Percentiles rank a stretch among this genome's conserved stretches.
phyloP scores from a whole-genome alignment of 2,888 invertebrate species.

The Hirtodrosophila trivittata region DNA sequence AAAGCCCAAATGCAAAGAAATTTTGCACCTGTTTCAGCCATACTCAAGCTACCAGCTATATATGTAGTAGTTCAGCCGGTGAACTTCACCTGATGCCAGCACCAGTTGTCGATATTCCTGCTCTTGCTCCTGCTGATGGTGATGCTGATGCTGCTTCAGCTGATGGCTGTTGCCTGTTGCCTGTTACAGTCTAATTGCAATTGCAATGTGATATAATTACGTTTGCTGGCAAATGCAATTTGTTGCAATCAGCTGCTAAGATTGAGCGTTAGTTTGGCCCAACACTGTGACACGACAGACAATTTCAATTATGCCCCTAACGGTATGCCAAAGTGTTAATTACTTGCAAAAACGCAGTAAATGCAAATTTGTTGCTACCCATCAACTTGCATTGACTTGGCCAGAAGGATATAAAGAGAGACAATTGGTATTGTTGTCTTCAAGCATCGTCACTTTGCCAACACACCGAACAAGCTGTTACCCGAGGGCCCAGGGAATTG shows the following conservation, averaged over 20 bases:
- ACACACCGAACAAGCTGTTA: constrained; percentile 38
- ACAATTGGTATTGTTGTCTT: constrained; percentile 34
- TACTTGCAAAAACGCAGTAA: constrained; percentile 11
- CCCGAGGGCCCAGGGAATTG: constrained; percentile 14
- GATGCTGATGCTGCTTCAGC: background rate
- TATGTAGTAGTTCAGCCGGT: too few species aligned
- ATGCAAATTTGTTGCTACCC: constrained; percentile 3
- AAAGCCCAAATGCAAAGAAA: constrained; percentile 30
- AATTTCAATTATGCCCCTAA: constrained; percentile 31
- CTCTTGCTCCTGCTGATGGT: background rate
- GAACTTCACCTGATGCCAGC: too few species aligned
- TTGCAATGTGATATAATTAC: constrained; percentile 65
- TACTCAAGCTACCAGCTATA: background rate
- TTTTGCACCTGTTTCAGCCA: constrained; percentile 32
- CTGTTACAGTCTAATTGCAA: constrained; percentile 58
- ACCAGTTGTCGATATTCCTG: background rate
- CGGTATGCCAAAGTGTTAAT: constrained; percentile 43
- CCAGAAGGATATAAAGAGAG: background rate
- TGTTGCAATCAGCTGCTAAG: constrained; percentile 57
- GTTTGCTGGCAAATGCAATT: constrained; percentile 65
- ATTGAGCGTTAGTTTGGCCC: constrained; percentile 26
- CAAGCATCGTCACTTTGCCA: constrained; percentile 19
- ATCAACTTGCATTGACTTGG: constrained; percentile 5
- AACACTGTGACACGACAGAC: constrained; percentile 13
- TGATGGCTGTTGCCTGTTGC: background rate